Evolutionary conservation across 2,113 vertebrate genomes (phyloP).

Genomic region (Callithrix jacchus): DNA sequence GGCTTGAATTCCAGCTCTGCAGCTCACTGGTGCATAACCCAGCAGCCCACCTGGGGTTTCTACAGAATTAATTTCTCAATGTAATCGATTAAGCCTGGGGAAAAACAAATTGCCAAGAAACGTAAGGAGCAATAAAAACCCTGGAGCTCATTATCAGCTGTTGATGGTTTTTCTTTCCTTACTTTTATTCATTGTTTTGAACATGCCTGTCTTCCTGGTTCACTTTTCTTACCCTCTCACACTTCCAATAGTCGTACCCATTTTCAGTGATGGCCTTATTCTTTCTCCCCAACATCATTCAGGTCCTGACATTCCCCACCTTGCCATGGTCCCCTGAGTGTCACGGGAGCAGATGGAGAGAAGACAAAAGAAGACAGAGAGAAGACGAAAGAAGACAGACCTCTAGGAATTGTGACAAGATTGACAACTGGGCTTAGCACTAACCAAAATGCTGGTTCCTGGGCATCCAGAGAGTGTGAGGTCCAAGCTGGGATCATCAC

Average conservation of each 20-base stretch:
- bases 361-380: not conserved
- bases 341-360: not conserved
- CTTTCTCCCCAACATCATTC: not conserved
- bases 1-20: not conserved
- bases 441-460: not conserved
- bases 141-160: not conserved
- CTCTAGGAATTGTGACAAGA: not conserved
- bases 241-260: not conserved
- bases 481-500: not conserved
- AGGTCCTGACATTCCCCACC: fast-evolving
- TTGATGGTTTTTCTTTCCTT: not conserved
- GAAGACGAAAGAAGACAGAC: not conserved
- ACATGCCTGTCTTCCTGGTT: not conserved
- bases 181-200: not conserved
- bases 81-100: not conserved
- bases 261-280: not conserved
- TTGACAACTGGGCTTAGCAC: not conserved
- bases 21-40: not conserved
- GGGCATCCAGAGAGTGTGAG: fast-evolving
- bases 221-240: not conserved
- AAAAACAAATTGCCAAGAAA: not conserved
- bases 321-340: not conserved
- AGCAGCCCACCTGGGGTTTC: not conserved
- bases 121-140: not conserved
- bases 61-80: not conserved